Conservation (phyloP, 2,797 vertebrate genomes). For the Lepilemur ruficaudatus region DNA sequence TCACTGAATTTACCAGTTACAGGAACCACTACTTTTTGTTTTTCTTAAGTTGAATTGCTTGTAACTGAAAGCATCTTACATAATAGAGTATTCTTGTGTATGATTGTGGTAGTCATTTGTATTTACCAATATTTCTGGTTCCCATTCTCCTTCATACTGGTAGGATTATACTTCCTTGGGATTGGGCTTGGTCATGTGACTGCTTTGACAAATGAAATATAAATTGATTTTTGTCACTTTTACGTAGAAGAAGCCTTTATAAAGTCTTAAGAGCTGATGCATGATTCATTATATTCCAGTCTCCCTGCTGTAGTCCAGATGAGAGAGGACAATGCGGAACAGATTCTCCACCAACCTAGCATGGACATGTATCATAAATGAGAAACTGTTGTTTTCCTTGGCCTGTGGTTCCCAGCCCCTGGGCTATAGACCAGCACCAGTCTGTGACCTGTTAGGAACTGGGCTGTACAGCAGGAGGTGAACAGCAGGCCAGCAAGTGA, state of each 20-base stretch:
- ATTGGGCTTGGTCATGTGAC: background rate
- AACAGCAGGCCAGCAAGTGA: too few species aligned
- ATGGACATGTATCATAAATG: background rate
- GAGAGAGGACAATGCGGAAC: background rate
- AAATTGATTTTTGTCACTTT: slow-evolving; percentile 42
- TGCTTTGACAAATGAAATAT: slow-evolving; percentile 43
- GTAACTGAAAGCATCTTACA: background rate
- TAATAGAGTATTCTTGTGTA: background rate
- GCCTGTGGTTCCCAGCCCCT: too few species aligned
- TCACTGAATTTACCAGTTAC: background rate
- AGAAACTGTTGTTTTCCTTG: slow-evolving; percentile 27
- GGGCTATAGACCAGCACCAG: too few species aligned
- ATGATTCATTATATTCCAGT: slow-evolving; percentile 19
- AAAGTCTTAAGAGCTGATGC: background rate
- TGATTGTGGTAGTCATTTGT: background rate
- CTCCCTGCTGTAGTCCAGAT: background rate
- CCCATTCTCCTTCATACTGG: background rate
- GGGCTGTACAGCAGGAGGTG: too few species aligned
- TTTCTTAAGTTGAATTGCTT: slow-evolving; percentile 10
- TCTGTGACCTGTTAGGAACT: too few species aligned
- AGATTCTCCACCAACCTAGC: slow-evolving; percentile 1
- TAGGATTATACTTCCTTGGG: slow-evolving; percentile 31
- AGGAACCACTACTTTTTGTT: background rate
- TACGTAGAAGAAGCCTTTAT: background rate
- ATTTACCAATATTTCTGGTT: slow-evolving; percentile 33